Evolutionary conservation across 2,888 invertebrate species (phyloP), one percentile per base, ranked within the genome.

Genomic region (Quadroppia sp.): DNA sequence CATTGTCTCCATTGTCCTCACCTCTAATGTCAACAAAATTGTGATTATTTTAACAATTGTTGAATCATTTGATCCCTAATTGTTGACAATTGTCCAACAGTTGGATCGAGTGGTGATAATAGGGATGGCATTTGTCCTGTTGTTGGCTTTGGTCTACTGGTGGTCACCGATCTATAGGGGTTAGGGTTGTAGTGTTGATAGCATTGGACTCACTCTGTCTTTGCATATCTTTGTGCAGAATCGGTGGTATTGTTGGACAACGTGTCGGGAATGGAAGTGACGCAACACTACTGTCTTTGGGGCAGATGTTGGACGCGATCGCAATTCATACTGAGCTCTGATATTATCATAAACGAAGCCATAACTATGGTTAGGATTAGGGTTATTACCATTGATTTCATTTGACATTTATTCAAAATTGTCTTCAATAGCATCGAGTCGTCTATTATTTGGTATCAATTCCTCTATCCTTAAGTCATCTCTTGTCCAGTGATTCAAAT

Each of bases 401-500:
- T 25, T 25, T 7, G 23, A 2, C 13, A 56, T 56, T 48, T 3
- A 3, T 56, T 23, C 23, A n/a, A n/a, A 1, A 56, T 40, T 69
- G 2, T 11, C 17, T 32, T n/a, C 9, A 15, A 69, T 40, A 73
- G 73, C 73, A 73, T 67, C 64, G 67, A 36, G 73, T 73, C 3
- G 69, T 73, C 23, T 73, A 67, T n/a, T 73, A 73, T 56, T 28
- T 73, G 69, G 67, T 73, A 4, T 42, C 73, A 30, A 73, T 73
- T 6, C 73, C 73, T 1, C 28, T 23, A 25, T 70, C 30, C 9
- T 25, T 73, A 23, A 36, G 53, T 30, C 20, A n/a, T 45, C 17
- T 40, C 13, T 42, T 73, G 25, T 32, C 64, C 23, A 30, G n/a
- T n/a, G 23, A 56, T 56, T 56, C 56, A 36, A 36, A 36, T 36